Evolutionary conservation across 2,797 vertebrate genomes (phyloP).

Genomic region (Phoxinus dragarum): DNA sequence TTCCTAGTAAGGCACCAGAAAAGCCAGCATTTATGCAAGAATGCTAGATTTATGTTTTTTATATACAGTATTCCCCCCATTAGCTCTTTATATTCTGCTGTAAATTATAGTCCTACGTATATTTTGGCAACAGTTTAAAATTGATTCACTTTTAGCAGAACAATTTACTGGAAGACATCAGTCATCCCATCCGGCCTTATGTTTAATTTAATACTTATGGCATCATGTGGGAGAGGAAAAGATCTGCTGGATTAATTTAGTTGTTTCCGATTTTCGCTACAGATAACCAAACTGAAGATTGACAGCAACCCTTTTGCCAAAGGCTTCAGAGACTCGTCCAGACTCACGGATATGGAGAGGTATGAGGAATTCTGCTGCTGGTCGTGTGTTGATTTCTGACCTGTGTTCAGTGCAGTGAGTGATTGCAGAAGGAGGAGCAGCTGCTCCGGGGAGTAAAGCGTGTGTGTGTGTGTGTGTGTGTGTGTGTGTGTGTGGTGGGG

Average conservation of each 20-base stretch:
- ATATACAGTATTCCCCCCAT: neutral
- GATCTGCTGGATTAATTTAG: conserved; percentile 29
- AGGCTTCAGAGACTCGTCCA: conserved; percentile 98
- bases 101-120: neutral
- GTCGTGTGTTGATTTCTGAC: conserved; percentile 59
- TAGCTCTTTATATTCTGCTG: too few relatives aligned
- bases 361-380: conserved; percentile 87
- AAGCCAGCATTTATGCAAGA: neutral
- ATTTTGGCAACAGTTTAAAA: conserved; percentile 2
- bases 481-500: conserved; percentile 13
- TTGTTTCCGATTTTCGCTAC: conserved; percentile 54
- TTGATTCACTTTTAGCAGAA: neutral
- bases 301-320: conserved; percentile 99
- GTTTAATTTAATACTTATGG: conserved; percentile 52
- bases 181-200: neutral
- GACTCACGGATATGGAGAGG: conserved; percentile 99
- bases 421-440: conserved; percentile 8
- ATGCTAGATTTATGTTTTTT: neutral
- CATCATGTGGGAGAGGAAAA: conserved; percentile 20
- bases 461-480: too few relatives aligned
- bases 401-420: conserved; percentile 70
- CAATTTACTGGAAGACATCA: neutral
- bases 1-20: neutral
- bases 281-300: conserved; percentile 99
- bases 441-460: neutral